Base-by-base conservation (phyloP, 2,113 vertebrate genomes). In the Trichechus manatus region DNA sequence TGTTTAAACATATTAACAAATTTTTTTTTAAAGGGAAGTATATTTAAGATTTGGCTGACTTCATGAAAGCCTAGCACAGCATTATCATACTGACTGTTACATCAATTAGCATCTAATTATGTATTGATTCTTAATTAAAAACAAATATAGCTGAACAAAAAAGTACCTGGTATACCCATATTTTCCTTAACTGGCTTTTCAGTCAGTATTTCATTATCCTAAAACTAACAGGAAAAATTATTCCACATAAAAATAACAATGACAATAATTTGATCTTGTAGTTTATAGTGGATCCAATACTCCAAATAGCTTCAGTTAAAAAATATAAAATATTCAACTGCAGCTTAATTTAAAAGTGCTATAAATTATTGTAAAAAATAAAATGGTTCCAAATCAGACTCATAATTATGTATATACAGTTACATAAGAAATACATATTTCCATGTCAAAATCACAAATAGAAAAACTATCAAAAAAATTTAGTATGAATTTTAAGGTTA, bases 141-240 rank as follows among this genome's bases (percentile, higher is more conserved):
- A 53, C 72, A 83, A 68, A 86, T 81, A 96, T 0, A 92, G 36
- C 25, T 78, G 6, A 61, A 79, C 19, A 86, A 95, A 63, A 93
- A 91, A 87, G 39, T 53, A 94, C 23, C 44, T 79, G 14, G 29
- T 80, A 80, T 25, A 77, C n/a, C 29, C 44, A 33, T 68, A 61
- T 90, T 85, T 78, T 7, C 29, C 39, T 95, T 93, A 87, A 50
- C 90, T 70, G 10, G 91, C 27, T 39, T 89, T 86, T 96, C 77
- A 90, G 9, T 96, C 68, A 87, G 56, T 93, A 95, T 59, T 92
- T 78, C 63, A 93, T 59, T 77, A 94, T 92, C 8, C 33, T 86
- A 91, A 27, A 93, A 87, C 25, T 53, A 63, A 96, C 0, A 61
- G 42, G 36, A 94, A 96, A 95, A 94, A 63, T 70, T 81, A 85